Evolutionary conservation across 1,140 invertebrate genomes (phyloP).

Genomic region (Drosophila sucinea): DNA sequence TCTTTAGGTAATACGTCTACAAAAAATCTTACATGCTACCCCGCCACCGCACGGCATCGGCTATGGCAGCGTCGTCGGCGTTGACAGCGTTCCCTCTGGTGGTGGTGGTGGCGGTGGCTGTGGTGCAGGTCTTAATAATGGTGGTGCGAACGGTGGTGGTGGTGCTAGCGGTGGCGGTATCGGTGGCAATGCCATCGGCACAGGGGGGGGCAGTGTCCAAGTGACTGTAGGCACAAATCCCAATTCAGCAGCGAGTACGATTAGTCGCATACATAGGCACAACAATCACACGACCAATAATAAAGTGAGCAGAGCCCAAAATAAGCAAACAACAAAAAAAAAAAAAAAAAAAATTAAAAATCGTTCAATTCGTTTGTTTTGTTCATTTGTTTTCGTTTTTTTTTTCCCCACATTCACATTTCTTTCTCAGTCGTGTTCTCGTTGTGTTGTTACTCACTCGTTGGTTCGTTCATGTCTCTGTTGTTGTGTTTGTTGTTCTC

Average conservation of each 20-base stretch:
- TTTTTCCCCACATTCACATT: constrained; percentile 26
- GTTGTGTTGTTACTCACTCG: neutral
- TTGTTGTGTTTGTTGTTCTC: constrained; percentile 6
- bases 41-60: constrained; percentile 75
- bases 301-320: constrained; percentile 79
- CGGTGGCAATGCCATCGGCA: constrained; percentile 24
- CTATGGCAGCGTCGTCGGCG: constrained; percentile 66
- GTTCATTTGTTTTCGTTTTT: constrained; percentile 31
- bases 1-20: constrained; percentile 82
- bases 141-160: constrained; percentile 23
- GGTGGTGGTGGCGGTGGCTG: constrained; percentile 27
- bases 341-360: constrained; percentile 33
- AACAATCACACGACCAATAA: constrained; percentile 78
- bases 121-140: constrained; percentile 22
- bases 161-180: constrained; percentile 23
- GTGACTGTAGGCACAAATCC: constrained; percentile 82
- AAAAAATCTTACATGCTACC: constrained; percentile 82
- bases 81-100: neutral
- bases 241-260: constrained; percentile 82
- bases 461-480: neutral
- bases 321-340: constrained; percentile 35
- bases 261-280: constrained; percentile 83
- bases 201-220: constrained; percentile 76
- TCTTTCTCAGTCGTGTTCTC: neutral
- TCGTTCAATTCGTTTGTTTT: neutral